Evolutionary conservation across 2,113 vertebrate genomes (phyloP).

Genomic region (Hemibagrus wyckioides): DNA sequence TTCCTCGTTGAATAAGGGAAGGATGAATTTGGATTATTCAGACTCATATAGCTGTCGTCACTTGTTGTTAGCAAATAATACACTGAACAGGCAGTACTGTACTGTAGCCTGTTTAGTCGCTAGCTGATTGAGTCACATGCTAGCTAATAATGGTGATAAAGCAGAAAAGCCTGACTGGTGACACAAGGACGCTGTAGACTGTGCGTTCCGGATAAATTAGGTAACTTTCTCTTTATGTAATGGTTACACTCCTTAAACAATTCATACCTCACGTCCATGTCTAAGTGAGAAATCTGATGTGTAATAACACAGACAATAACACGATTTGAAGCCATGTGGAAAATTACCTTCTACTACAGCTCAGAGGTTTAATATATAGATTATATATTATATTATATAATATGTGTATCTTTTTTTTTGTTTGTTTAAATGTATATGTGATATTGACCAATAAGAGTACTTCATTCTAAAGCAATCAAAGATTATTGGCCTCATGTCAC

Average conservation of each 20-base stretch:
- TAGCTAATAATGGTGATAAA: neutral
- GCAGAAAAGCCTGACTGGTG: neutral
- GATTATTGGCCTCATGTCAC: slow-evolving; percentile 19
- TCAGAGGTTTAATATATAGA: slow-evolving; percentile 5
- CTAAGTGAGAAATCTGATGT: neutral
- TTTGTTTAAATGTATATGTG: neutral
- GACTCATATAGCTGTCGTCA: neutral
- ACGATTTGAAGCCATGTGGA: slow-evolving; percentile 17
- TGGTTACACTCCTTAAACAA: neutral
- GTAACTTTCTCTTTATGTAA: neutral
- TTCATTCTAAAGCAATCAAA: slow-evolving; percentile 37
- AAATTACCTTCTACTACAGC: slow-evolving; percentile 4
- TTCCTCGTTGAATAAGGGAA: neutral
- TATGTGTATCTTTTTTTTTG: neutral
- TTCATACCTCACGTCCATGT: neutral
- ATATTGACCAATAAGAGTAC: slow-evolving; percentile 40
- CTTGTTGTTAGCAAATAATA: neutral
- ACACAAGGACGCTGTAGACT: neutral
- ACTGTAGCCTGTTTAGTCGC: neutral
- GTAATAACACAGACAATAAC: neutral
- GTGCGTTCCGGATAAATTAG: neutral
- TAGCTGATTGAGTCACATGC: neutral
- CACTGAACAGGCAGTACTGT: neutral
- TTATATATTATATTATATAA: neutral
- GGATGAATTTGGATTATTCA: neutral